phyloP scores from a whole-genome alignment of 2,888 invertebrate species.

The Ophion ventricosus region DNA sequence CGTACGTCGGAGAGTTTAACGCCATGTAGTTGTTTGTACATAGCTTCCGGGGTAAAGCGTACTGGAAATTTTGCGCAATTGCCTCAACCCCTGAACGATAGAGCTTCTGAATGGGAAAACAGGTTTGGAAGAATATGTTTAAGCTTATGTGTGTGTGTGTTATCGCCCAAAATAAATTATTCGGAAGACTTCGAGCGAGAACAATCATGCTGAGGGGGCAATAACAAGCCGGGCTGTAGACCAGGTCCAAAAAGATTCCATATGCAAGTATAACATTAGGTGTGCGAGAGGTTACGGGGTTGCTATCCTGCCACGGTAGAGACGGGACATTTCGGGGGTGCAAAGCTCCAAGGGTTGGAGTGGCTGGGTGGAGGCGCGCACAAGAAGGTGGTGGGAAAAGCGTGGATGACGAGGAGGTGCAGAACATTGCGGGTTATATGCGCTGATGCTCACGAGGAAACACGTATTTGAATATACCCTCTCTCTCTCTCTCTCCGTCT shows the following conservation, averaged over 20 bases:
- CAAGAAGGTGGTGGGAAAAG: conserved; percentile 47
- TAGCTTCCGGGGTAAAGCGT: conserved; percentile 20
- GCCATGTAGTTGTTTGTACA: conserved; percentile 48
- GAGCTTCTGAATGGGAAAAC: conserved; percentile 2
- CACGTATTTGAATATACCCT: conserved; percentile 79
- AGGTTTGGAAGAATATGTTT: not conserved
- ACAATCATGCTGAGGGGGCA: conserved; percentile 77
- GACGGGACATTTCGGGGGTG: conserved; percentile 41
- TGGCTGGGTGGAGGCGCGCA: not conserved
- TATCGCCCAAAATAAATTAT: conserved; percentile 78
- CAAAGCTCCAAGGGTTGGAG: conserved; percentile 11
- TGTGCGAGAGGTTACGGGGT: not conserved
- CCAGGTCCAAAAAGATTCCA: conserved; percentile 40
- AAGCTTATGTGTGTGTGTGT: conserved; percentile 5
- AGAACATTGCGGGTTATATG: conserved; percentile 50
- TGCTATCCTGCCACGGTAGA: not conserved
- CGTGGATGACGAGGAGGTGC: conserved; percentile 51
- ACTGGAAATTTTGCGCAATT: conserved; percentile 24
- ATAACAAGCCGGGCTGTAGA: conserved; percentile 73
- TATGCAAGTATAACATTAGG: not conserved
- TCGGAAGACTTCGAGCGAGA: conserved; percentile 78
- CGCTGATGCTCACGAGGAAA: conserved; percentile 74
- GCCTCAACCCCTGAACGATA: not conserved
- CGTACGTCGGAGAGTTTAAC: conserved; percentile 36
- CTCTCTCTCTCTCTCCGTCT: conserved; percentile 46